phyloP scores from a whole-genome alignment of 2,888 invertebrate genomes.

The Tachina lurida region DNA sequence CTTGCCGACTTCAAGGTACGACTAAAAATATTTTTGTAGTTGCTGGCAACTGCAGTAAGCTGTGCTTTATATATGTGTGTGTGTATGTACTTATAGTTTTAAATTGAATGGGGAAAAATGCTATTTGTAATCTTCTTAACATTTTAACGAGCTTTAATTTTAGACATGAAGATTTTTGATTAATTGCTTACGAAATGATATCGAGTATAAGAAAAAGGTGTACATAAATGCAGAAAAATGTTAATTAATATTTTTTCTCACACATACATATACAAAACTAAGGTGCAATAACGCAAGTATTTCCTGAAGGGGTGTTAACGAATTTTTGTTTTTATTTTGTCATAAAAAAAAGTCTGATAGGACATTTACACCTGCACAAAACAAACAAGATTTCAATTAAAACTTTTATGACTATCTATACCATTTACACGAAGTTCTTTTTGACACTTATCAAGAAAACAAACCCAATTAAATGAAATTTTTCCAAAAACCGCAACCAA shows the following conservation, averaged over 20 bases:
- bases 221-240: slow-evolving; percentile 17
- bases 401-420: too few species aligned
- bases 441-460: too few species aligned
- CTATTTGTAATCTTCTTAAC: slow-evolving; percentile 67
- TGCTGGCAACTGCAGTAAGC: slow-evolving; percentile 39
- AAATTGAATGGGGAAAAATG: slow-evolving; percentile 50
- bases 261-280: background rate
- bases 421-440: too few species aligned
- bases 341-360: too few species aligned
- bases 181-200: slow-evolving; percentile 65
- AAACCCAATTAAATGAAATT: too few species aligned
- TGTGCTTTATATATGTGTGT: slow-evolving; percentile 15
- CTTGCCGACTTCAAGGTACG: background rate
- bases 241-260: slow-evolving; percentile 48
- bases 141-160: slow-evolving; percentile 71
- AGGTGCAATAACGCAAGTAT: background rate
- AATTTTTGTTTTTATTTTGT: background rate
- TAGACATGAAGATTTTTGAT: slow-evolving; percentile 66
- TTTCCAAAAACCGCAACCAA: too few species aligned
- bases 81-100: background rate
- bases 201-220: background rate
- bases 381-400: too few species aligned
- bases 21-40: background rate
- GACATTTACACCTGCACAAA: background rate
- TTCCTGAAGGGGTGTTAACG: background rate